Conservation (phyloP, 2,113 vertebrate species). For the Dicentrarchus labrax region DNA sequence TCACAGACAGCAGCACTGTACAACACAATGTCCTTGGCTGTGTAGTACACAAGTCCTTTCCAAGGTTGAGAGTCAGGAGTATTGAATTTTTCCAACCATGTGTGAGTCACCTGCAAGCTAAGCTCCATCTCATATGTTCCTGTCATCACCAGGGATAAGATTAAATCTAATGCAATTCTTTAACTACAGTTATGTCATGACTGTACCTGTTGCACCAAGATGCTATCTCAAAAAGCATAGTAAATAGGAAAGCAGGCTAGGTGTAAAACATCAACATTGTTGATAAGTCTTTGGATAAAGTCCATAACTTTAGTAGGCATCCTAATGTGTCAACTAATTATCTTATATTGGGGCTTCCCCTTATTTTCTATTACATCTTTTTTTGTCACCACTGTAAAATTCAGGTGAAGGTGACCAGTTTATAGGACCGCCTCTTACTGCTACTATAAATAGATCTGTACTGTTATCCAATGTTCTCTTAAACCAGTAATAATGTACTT, state of each 20-base stretch:
- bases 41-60: not conserved
- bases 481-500: too few relatives aligned
- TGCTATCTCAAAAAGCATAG: not conserved
- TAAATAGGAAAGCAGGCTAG: too few relatives aligned
- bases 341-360: not conserved
- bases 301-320: not conserved
- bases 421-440: too few relatives aligned
- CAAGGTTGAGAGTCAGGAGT: conserved; percentile 30
- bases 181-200: conserved; percentile 8
- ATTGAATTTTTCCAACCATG: conserved; percentile 44
- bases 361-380: not conserved
- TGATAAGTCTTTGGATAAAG: not conserved
- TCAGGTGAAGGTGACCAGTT: too few relatives aligned
- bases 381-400: too few relatives aligned
- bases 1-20: conserved; percentile 21
- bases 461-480: too few relatives aligned
- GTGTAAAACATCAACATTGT: not conserved
- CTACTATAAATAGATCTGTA: too few relatives aligned
- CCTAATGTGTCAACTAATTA: not conserved
- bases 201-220: not conserved
- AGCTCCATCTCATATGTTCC: conserved; percentile 33
- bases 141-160: conserved; percentile 17
- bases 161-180: conserved; percentile 27
- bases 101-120: conserved; percentile 32
- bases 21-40: conserved; percentile 33